Evolutionary conservation across 2,113 vertebrate genomes (phyloP).

Genomic region (Mastomys coucha): DNA sequence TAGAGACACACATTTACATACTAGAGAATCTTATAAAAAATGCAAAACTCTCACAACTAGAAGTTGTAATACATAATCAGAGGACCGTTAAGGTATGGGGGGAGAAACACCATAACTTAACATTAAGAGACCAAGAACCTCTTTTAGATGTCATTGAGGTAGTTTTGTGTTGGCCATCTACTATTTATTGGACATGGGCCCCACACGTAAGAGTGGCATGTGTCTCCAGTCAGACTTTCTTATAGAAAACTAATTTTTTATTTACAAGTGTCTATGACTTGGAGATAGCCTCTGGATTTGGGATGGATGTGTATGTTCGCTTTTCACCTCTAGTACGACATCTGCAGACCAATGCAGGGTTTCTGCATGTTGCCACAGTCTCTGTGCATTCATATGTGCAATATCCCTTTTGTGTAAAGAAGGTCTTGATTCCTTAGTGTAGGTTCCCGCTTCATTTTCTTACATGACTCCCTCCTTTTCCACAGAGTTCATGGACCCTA

Average conservation of each 20-base stretch:
- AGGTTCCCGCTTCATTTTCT: rapidly evolving
- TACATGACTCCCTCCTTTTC: neutral
- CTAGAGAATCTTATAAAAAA: neutral
- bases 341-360: neutral
- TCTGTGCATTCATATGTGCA: neutral
- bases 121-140: neutral
- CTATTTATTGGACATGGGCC: neutral
- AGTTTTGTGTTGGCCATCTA: neutral
- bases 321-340: neutral
- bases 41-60: neutral
- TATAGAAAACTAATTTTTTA: neutral
- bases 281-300: neutral
- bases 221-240: neutral
- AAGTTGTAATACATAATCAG: neutral
- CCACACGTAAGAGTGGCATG: neutral
- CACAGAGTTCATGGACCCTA: neutral
- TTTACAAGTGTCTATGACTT: neutral
- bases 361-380: neutral
- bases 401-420: neutral
- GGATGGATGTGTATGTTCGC: neutral
- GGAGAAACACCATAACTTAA: neutral
- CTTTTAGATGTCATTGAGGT: neutral
- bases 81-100: neutral
- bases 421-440: neutral
- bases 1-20: neutral